Evolutionary conservation across 2,113 vertebrate genomes (phyloP), one percentile per base, ranked within the genome.

Genomic region (Petromus typicus): DNA sequence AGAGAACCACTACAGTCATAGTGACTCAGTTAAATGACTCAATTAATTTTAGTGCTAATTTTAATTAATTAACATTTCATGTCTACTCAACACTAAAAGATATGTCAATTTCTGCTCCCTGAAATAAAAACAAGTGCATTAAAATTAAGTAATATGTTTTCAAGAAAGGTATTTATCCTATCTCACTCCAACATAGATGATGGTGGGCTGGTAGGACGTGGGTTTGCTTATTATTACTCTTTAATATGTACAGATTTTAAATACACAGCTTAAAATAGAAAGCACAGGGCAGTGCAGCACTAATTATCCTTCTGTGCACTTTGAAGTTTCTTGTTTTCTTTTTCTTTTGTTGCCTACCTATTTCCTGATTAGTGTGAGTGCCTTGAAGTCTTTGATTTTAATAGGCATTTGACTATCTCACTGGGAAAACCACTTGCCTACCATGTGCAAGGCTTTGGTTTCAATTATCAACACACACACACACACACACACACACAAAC

Each of bases 111-210:
- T 91, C 66, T 82, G 56, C 12, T 79, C 10, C 4, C 13, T 86
- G 56, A 95, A 96, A 86, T 9, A 30, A 14, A 94, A 94, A 91
- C 48, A 94, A 87, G 25, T 56, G 0, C 16, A 27, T 88, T 82
- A 43, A 66, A 89, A 32, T 86, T 78, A 64, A 3, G 59, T 56
- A 81, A 57, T 2, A 1, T 89, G 63, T 57, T 79, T 95, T 90
- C 37, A 66, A 79, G 23, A 51, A 61, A 92, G 4, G 0, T 61
- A 87, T 87, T 76, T 86, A 82, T 48, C 17, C 2, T 57, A 32
- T 64, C 20, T 48, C 43, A 45, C 73, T 71, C 13, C 37, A 75
- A 17, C 3, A n/a, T 10, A 89, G 48, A 82, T 30, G 48, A 85
- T 32, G n/a, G 14, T 34, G 56, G 16, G 54, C 76, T 14, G 32